Base-by-base conservation (phyloP, 1,140 invertebrate genomes). In the Drosophila ironensis region DNA sequence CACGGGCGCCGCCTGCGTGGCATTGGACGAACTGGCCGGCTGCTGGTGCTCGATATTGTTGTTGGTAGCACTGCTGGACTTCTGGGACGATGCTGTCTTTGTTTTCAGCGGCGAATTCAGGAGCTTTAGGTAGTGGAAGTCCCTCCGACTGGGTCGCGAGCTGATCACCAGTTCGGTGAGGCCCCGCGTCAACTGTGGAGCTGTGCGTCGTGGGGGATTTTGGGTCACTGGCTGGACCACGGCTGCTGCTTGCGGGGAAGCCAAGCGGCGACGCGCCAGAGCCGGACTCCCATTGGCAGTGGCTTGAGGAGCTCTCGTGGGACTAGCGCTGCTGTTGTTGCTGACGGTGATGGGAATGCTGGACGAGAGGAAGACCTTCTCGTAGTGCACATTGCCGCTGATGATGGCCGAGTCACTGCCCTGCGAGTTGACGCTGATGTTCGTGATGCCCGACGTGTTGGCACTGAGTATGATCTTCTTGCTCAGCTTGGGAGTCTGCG, bases 391-490 rank as follows among this genome's bases (percentile, higher is more conserved):
- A 45, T 88, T 87, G 2, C 82, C 82, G 16, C 72, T 82, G 30
- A 87, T 87, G 0, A 87, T 66, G 0, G 68, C n/a, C n/a, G n/a
- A 51, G 28, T 82, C 78, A 17, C 38, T 59, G 17, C 30, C 4
- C 41, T 86, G 71, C 20, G 81, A 82, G 56, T 88, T 88, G 2
- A 89, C 82, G 9, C 76, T 86, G 35, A 89, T 89, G 40, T 82
- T 89, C 9, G 88, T 89, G 6, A 89, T 70, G 12, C 88, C 88
- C 11, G 88, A 87, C 5, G 80, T 82, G 41, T 88, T 88, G 38
- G 88, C 84, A 35, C 73, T 87, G 12, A 89, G 68, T 73, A 89
- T 89, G 40, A 89, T 88, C 60, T 89, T 89, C 35, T 89, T 89
- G 33, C 63, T 54, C 27, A 89, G 41, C 61, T 88, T 89, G 1